A percentile compares a stretch with the other conserved stretches of the same genome.
Conservation (phyloP, 2,113 vertebrate species). For the Forbesichthys agassizii region DNA sequence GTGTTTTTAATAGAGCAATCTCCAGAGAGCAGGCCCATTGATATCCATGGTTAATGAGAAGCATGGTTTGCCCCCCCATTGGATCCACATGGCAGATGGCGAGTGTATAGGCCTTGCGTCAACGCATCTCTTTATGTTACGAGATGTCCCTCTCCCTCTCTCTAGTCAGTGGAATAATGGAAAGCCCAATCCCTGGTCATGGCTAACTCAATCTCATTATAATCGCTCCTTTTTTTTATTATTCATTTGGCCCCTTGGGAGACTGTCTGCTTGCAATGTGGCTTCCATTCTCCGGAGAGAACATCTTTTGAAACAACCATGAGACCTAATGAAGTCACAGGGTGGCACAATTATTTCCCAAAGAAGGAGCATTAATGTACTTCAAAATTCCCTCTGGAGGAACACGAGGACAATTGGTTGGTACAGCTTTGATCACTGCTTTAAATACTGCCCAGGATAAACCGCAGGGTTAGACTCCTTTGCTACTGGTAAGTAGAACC, state of each 20-base stretch:
- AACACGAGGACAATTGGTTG: slow-evolving; percentile 82
- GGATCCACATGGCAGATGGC: slow-evolving; percentile 83
- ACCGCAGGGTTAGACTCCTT: slow-evolving; percentile 73
- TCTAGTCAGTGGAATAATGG: slow-evolving; percentile 78
- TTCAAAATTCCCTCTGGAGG: slow-evolving; percentile 78
- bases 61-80: slow-evolving; percentile 69
- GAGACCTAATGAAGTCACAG: slow-evolving; percentile 85
- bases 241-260: slow-evolving; percentile 86
- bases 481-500: slow-evolving; percentile 71
- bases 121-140: slow-evolving; percentile 79
- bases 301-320: slow-evolving; percentile 80
- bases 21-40: slow-evolving; percentile 76
- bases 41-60: slow-evolving; percentile 78
- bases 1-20: slow-evolving; percentile 76
- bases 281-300: slow-evolving; percentile 82
- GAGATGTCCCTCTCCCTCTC: slow-evolving; percentile 64
- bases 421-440: slow-evolving; percentile 83
- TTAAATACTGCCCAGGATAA: slow-evolving; percentile 78
- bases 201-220: slow-evolving; percentile 96
- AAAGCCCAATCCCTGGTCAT: slow-evolving; percentile 83
- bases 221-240: slow-evolving; percentile 77
- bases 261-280: slow-evolving; percentile 82
- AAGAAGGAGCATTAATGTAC: slow-evolving; percentile 81
- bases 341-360: slow-evolving; percentile 83
- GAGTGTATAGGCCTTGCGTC: slow-evolving; percentile 71